Percentiles rank a stretch among this genome's conserved stretches.
These are phyloP conservation scores for Leptocoma aspasia DNA, from an alignment of 2,113 vertebrate genomes.

Conservation along the genomic window DNA sequence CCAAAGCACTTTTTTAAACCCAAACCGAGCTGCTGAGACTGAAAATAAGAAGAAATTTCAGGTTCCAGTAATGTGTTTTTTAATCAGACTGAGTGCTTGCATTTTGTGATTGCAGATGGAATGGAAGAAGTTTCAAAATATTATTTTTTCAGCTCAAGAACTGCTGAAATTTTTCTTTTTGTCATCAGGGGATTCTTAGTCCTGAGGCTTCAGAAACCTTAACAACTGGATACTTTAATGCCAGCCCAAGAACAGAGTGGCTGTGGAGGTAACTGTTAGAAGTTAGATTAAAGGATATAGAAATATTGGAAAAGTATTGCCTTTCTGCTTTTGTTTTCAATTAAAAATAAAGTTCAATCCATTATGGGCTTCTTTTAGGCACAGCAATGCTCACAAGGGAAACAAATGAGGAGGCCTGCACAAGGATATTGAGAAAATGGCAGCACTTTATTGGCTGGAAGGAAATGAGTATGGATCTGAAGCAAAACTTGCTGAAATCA, in stretches of 20 bases:
- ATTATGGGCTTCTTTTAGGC: background rate
- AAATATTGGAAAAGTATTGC: background rate
- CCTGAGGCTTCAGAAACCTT: background rate
- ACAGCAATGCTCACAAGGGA: background rate
- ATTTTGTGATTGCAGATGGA: background rate
- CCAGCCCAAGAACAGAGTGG: background rate
- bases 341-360: background rate
- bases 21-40: background rate
- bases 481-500: background rate
- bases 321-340: background rate
- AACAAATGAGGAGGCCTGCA: background rate
- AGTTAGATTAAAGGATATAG: background rate
- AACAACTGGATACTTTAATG: background rate
- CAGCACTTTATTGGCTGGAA: background rate
- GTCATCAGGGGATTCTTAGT: background rate
- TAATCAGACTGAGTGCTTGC: background rate
- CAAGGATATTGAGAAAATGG: background rate
- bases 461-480: slow-evolving; percentile 4
- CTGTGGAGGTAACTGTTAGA: background rate
- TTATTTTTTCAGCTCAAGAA: background rate
- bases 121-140: background rate
- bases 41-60: background rate
- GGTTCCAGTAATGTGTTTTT: background rate
- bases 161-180: background rate
- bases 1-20: background rate